Evolutionary conservation across 2,113 vertebrate species (phyloP), one percentile per base, ranked within the genome.

Genomic region (Eudyptes chrysolophus): DNA sequence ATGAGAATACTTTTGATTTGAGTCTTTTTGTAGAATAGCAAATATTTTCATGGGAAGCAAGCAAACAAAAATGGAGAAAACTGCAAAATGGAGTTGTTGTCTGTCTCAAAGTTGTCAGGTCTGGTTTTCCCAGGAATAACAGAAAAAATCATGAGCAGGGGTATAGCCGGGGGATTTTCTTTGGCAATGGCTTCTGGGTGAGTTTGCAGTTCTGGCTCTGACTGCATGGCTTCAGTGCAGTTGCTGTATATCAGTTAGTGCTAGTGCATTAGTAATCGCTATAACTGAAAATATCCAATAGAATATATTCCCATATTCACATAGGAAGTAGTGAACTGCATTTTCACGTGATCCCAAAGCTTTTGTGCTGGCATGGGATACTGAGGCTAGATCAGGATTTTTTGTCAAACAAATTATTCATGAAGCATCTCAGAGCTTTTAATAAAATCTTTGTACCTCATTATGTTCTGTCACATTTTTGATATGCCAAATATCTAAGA

Each of bases 141-240:
- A 79, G 42, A 49, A 44, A 62, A 82, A 71, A 3, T 5, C 0
- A 32, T 14, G 6, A 84, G 6, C 34, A 30, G 2, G 6, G 2
- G 1, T n/a, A 1, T 51, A 48, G 17, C 7, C 1, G 2, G 2
- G 5, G 8, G 4, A 54, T 84, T 70, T 77, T 70, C 16, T 84
- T 89, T 62, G 26, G 34, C 22, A 64, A 42, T 18, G 17, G 20
- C 5, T 77, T 88, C 19, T 44, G 11, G 12, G 7, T 66, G 29
- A 89, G 8, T 51, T 77, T 78, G 32, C 29, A 60, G 16, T 44
- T 94, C 38, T 74, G n/a, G 6, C 25, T 84, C 16, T 70, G 40
- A 65, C 16, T 61, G 27, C 20, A 36, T 21, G 18, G 17, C 13
- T 89, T 21, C 32, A 66, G 66, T 36, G 25, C 8, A n/a, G 20